Conservation (phyloP, 2,888 invertebrate genomes). For the Ectropis crepuscularia region DNA sequence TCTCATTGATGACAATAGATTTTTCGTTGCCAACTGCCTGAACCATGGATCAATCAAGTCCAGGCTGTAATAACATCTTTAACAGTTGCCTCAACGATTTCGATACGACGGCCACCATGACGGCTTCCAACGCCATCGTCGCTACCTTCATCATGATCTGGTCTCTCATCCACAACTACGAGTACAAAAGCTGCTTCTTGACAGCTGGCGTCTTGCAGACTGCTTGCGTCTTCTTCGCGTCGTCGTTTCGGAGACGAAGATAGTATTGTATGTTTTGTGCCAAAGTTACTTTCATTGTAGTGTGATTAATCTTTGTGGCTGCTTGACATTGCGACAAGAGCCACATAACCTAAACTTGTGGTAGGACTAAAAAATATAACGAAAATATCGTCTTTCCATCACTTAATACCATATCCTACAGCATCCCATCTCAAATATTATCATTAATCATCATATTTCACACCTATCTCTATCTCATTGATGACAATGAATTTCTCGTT, state of each 20-base stretch:
- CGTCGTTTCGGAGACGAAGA: slow-evolving; percentile 70
- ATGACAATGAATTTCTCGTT: no score
- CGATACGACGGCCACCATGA: slow-evolving; percentile 75
- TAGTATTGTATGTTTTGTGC: slow-evolving; percentile 40
- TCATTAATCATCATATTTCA: no score
- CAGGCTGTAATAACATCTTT: no score
- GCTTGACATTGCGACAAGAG: background rate
- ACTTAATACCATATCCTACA: no score
- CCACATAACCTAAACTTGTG: no score
- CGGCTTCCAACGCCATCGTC: slow-evolving; percentile 70
- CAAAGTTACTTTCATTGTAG: background rate
- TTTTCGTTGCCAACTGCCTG: no score
- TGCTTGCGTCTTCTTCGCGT: slow-evolving; percentile 64
- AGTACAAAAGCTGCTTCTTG: slow-evolving; percentile 71
- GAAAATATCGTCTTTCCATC: no score
- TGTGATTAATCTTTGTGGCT: background rate
- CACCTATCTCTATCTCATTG: no score
- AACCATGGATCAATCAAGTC: no score
- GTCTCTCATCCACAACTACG: slow-evolving; percentile 68
- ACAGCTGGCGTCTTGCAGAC: slow-evolving; percentile 72
- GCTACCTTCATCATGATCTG: slow-evolving; percentile 69
- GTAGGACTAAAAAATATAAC: no score
- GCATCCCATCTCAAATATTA: no score
- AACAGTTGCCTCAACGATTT: slow-evolving; percentile 76
- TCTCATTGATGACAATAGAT: no score